A percentile compares a stretch with the other conserved stretches of the same genome.
These are phyloP conservation scores for Euleptes europaea DNA, from an alignment of 2,113 vertebrate species.

Conservation along the genomic window DNA sequence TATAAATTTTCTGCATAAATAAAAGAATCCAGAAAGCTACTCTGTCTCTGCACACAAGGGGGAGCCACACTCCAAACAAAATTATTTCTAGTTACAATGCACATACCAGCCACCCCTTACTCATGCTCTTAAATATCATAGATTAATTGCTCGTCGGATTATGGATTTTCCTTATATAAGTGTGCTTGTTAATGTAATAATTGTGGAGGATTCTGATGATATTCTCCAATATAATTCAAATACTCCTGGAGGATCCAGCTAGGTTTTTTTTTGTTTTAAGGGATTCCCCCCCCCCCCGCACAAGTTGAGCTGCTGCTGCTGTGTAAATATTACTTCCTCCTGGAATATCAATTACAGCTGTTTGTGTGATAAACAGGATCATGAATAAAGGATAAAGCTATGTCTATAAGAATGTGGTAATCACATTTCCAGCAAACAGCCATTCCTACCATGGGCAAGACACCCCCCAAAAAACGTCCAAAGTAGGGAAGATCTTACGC, in stretches of 20 bases:
- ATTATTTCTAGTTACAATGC: not conserved
- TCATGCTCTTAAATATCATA: not conserved
- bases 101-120: not conserved
- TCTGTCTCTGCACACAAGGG: conserved; percentile 2
- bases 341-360: not conserved
- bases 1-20: no score
- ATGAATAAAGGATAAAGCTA: not conserved
- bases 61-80: conserved; percentile 24
- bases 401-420: not conserved
- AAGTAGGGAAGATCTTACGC: not conserved
- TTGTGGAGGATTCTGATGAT: not conserved
- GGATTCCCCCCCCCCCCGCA: no score
- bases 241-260: not conserved
- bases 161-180: not conserved
- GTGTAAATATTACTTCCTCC: not conserved
- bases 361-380: not conserved
- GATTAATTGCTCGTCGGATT: not conserved
- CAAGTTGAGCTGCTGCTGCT: not conserved
- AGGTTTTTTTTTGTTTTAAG: not conserved
- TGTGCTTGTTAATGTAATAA: not conserved
- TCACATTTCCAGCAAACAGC: not conserved
- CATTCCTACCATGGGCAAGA: not conserved
- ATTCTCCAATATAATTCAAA: not conserved
- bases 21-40: not conserved
- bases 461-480: not conserved